These are phyloP conservation scores for Myotis brandtii DNA, from an alignment of 2,113 vertebrate genomes.

Conservation along the genomic window DNA sequence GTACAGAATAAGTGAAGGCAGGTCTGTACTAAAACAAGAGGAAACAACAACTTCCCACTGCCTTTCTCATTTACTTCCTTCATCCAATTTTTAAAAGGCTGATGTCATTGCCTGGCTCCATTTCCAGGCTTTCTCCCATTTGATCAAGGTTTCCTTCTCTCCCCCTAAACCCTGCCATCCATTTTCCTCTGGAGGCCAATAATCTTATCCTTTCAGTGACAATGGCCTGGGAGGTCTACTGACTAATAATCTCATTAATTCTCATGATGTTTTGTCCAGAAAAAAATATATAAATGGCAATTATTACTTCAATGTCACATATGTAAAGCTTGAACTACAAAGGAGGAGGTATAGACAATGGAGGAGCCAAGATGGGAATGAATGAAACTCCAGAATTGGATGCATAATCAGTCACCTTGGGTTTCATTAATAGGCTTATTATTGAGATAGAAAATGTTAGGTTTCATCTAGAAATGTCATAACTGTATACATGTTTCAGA, in stretches of 20 bases:
- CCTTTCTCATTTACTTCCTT: background rate
- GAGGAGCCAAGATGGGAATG: background rate
- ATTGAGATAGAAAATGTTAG: background rate
- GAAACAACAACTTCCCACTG: background rate
- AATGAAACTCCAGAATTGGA: background rate
- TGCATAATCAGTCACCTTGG: background rate
- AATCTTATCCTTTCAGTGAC: background rate
- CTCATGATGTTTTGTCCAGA: conserved; percentile 39
- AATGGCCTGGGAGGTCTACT: conserved; percentile 43
- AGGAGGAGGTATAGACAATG: conserved; percentile 21
- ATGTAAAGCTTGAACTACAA: conserved; percentile 7
- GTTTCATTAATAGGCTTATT: conserved; percentile 53
- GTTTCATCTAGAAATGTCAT: conserved; percentile 20
- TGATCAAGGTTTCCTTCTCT: background rate
- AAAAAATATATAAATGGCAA: conserved; percentile 55
- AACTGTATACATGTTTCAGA: background rate
- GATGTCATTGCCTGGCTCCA: background rate
- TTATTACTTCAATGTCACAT: conserved; percentile 48
- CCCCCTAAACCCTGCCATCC: background rate
- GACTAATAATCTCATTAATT: conserved; percentile 65
- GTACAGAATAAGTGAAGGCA: background rate
- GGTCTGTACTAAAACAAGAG: background rate
- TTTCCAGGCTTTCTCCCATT: background rate
- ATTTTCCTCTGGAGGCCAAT: background rate
- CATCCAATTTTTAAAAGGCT: background rate